These are phyloP conservation scores for Pammene fasciana DNA, from an alignment of 2,888 invertebrate genomes.

Conservation along the genomic window DNA sequence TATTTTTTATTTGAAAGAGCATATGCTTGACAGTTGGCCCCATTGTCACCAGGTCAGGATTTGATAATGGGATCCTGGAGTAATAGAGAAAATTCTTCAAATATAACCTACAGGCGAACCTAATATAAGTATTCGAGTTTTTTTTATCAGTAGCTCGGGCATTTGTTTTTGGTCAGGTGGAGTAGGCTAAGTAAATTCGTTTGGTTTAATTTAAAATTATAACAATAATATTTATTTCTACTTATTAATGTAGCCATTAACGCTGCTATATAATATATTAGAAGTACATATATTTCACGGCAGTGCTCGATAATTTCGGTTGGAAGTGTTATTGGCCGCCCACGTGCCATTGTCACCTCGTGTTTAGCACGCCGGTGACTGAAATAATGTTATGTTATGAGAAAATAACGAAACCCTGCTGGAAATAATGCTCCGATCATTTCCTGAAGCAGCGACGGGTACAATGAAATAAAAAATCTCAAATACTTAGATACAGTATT, in stretches of 20 bases:
- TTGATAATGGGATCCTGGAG: too few relatives aligned
- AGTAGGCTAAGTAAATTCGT: too few relatives aligned
- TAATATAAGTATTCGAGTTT: too few relatives aligned
- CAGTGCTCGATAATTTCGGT: slow-evolving; percentile 24
- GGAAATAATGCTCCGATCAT: slow-evolving; percentile 15
- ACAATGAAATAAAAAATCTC: neutral
- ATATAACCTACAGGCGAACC: too few relatives aligned
- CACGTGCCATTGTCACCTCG: slow-evolving; percentile 36
- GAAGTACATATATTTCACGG: slow-evolving; percentile 11
- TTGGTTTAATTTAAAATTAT: too few relatives aligned
- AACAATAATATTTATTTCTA: too few relatives aligned
- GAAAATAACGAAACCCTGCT: slow-evolving; percentile 26
- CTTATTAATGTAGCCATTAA: neutral
- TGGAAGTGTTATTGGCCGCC: slow-evolving; percentile 31
- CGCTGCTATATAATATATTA: slow-evolving; percentile 7
- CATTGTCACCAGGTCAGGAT: too few relatives aligned
- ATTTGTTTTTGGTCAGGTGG: too few relatives aligned
- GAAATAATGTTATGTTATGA: slow-evolving; percentile 36
- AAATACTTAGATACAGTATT: neutral
- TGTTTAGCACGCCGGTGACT: slow-evolving; percentile 21
- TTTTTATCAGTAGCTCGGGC: too few relatives aligned
- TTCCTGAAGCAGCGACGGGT: slow-evolving; percentile 3
- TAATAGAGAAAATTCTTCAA: too few relatives aligned
- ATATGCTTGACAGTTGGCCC: too few relatives aligned
- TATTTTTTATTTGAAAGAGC: too few relatives aligned